Evolutionary conservation across 2,888 invertebrate species (phyloP), one percentile per base, ranked within the genome.

Genomic region (Heliconius charithonia): DNA sequence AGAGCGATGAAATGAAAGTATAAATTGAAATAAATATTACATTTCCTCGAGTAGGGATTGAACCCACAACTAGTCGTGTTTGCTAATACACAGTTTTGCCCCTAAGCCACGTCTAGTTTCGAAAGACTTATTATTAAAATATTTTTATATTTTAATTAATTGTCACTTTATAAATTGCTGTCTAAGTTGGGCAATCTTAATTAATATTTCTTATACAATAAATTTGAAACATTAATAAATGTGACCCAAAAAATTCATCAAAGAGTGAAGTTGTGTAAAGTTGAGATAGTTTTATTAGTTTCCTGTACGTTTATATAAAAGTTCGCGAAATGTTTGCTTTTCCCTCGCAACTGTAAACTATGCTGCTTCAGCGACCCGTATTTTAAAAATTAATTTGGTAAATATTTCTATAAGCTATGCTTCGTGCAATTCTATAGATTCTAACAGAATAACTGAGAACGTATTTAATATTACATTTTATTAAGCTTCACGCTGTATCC

Each of bases 251-350:
- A n/a, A 77, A 72, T 77, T 27, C 63, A 73, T 76, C 76, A 70
- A 45, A 76, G 66, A 66, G 70, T 56, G 59, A 80, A 80, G 74
- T 77, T 69, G 70, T 63, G 19, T 66, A 27, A 74, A 78, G 70
- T 76, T 76, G 45, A 32, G 70, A 76, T 76, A 79, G 71, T 79
- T 79, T 74, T 80, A 74, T 79, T 71, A 80, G 59, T 79, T 80
- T 79, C 41, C 78, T 75, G 76, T 76, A 45, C 41, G 72, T 73
- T 77, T 65, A 80, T 78, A 80, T 80, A 79, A 80, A 80, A 80
- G 76, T 80, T 79, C 62, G 62, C 29, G 65, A 76, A 80, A 78
- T 75, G 71, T 75, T 79, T 76, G 74, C 76, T 32, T n/a, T 67
- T 76, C 59, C 70, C 79, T 66, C 59, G 79, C 70, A 63, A 76